These are phyloP conservation scores for Muricea muricata DNA, from an alignment of 92 coral and sea anemone species.

Conservation along the genomic window DNA sequence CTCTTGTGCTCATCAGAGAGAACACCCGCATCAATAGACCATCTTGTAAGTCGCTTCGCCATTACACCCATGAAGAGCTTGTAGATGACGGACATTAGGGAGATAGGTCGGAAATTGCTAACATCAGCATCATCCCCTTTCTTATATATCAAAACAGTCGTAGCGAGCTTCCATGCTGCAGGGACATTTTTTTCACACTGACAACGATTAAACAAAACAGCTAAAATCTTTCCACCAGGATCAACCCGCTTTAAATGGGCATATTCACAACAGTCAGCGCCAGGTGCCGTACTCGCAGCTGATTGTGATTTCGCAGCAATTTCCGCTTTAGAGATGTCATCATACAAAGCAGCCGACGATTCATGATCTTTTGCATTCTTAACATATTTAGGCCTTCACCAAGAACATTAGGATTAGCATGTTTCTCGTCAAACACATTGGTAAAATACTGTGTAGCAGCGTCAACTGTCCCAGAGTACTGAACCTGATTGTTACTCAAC, in stretches of 20 bases:
- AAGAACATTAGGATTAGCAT: not conserved
- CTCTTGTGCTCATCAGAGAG: slow-evolving; percentile 45
- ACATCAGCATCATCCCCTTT: slow-evolving; percentile 12
- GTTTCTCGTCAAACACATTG: not conserved
- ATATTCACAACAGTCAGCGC: slow-evolving; percentile 18
- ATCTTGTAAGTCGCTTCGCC: slow-evolving; percentile 11
- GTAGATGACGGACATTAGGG: slow-evolving; percentile 45
- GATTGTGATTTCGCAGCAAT: not conserved
- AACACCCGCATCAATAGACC: slow-evolving; percentile 27
- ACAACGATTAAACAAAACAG: slow-evolving; percentile 12
- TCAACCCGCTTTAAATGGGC: slow-evolving; percentile 25
- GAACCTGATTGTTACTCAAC: not conserved
- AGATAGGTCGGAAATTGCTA: slow-evolving; percentile 40
- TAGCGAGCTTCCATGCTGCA: slow-evolving; percentile 23
- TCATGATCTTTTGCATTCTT: not conserved
- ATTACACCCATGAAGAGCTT: slow-evolving; percentile 38
- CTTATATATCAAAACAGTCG: slow-evolving; percentile 26
- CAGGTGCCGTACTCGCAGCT: slow-evolving; percentile 35
- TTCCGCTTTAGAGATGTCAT: not conserved
- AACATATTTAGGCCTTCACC: not conserved
- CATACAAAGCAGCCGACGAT: slow-evolving; percentile 8
- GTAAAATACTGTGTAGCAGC: not conserved
- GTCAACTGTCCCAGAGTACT: not conserved
- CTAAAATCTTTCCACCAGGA: not conserved
- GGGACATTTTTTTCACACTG: not conserved